A percentile compares a stretch with the other conserved stretches of the same genome.
phyloP scores from a whole-genome alignment of 2,888 invertebrate genomes.

The Boloria euphrosyne region DNA sequence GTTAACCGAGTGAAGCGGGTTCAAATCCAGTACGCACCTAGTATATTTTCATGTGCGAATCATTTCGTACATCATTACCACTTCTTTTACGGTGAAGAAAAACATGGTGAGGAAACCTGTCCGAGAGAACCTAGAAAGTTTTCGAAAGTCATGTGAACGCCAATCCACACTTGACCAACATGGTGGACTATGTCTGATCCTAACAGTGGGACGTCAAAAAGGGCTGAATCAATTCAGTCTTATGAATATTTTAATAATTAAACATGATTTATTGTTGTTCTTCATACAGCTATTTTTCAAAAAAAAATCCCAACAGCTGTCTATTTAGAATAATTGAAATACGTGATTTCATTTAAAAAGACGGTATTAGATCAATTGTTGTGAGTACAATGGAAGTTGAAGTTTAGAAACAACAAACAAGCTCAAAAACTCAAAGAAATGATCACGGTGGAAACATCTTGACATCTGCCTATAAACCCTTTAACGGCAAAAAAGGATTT shows the following conservation, averaged over 20 bases:
- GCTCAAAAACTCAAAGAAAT: slow-evolving; percentile 41
- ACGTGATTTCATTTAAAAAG: slow-evolving; percentile 44
- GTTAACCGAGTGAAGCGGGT: no score
- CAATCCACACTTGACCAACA: no score
- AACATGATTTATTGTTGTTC: background rate
- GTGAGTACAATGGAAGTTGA: slow-evolving; percentile 49
- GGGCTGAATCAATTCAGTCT: background rate
- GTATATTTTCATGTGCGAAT: no score
- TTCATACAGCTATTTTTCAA: background rate
- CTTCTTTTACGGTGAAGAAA: no score
- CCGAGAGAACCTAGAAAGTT: no score
- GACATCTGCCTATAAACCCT: slow-evolving; percentile 68
- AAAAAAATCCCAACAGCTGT: slow-evolving; percentile 13
- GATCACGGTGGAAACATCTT: slow-evolving; percentile 56
- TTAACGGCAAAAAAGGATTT: slow-evolving; percentile 51
- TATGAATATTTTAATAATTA: background rate
- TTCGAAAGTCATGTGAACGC: no score
- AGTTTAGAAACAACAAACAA: slow-evolving; percentile 50
- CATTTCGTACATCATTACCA: no score
- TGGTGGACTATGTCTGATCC: no score
- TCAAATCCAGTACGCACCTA: no score
- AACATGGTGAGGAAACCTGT: no score
- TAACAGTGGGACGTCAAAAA: no score
- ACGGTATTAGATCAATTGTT: slow-evolving; percentile 43
- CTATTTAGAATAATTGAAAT: slow-evolving; percentile 11